phyloP scores from a whole-genome alignment of 1,140 invertebrate genomes.

The Idris sp. region DNA sequence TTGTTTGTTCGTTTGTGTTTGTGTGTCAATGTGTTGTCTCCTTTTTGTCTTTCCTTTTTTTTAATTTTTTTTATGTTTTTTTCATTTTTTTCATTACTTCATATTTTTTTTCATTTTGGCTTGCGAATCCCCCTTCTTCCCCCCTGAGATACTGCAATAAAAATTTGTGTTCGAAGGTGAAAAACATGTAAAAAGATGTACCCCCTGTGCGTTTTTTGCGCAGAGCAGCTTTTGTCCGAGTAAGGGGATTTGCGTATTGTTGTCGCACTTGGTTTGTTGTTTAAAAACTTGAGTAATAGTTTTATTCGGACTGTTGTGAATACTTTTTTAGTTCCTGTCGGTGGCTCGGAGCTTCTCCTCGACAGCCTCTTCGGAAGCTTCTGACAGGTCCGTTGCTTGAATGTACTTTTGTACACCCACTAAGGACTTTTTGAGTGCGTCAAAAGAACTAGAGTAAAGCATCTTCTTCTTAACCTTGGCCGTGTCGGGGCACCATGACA shows the following conservation, averaged over 20 bases:
- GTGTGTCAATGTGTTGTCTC: conserved; percentile 43
- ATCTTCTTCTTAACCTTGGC: conserved; percentile 99
- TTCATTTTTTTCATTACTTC: conserved; percentile 28
- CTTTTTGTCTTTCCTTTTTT: conserved; percentile 62
- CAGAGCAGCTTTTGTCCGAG: conserved; percentile 71
- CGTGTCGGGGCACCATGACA: conserved; percentile 98
- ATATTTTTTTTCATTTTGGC: conserved; percentile 12
- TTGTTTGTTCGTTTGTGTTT: conserved; percentile 53
- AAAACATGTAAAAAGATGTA: conserved; percentile 77
- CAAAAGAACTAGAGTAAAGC: conserved; percentile 98
- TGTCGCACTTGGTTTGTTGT: conserved; percentile 68
- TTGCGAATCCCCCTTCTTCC: conserved; percentile 40
- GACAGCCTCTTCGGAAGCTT: conserved; percentile 93
- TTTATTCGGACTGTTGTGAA: conserved; percentile 65
- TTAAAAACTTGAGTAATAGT: conserved; percentile 62
- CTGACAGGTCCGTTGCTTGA: conserved; percentile 94
- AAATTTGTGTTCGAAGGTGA: conserved; percentile 72
- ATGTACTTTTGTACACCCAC: conserved; percentile 98
- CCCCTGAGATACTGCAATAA: conserved; percentile 66
- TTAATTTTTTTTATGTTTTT: too few relatives aligned
- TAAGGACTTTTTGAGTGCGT: conserved; percentile 96
- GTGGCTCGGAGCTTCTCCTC: conserved; percentile 94
- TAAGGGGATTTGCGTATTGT: conserved; percentile 73
- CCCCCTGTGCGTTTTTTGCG: conserved; percentile 70
- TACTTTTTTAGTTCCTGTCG: conserved; percentile 89